Evolutionary conservation across 2,888 invertebrate species (phyloP), one percentile per base, ranked within the genome.

Genomic region (Petrophora chlorosata): DNA sequence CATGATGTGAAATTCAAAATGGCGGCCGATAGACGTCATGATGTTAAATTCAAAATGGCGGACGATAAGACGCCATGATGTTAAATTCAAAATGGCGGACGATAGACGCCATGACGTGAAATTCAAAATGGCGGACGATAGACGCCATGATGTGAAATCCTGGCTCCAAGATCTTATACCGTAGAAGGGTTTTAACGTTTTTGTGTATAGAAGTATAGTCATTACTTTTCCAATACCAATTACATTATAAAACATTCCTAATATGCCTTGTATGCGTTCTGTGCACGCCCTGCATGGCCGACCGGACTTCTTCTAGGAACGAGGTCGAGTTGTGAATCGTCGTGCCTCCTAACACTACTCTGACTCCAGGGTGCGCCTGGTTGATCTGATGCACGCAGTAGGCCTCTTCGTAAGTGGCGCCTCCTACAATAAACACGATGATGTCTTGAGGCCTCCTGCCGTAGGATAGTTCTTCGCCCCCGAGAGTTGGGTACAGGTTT

Each of bases 351-450:
- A 99, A 84, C 44, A 98, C 92, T 10, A 98, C 93, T 63, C 94
- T 93, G 22, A 94, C 93, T 1, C 94, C 94, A 0, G 94, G 93
- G 75, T 95, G 94, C 35, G 92, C 91, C 40, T 88, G 80, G 67
- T 92, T 94, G 43, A 99, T 75, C 74, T 92, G 94, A 79, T 98
- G 94, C 1, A 99, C 95, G 22, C 95, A 93, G 12, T 96, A 82
- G 0, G 98, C 95, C 85, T 99, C 99, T 80, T 99, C 99, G 79
- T 98, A 99, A 0, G 99, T 99, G 26, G 95, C 93, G 8, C 99
- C 99, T 1, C 99, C 99, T 45, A 99, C 93, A 32, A 99, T 94
- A 76, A 99, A 99, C 13, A 99, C 95, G 36, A 99, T 94, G n/a
- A 99, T 92, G 77, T 99, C 98, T 74, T 97, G 96, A 0, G 96